Percentiles rank a stretch among this genome's conserved stretches.
These are phyloP conservation scores for Crocidura indochinensis DNA, from an alignment of 2,797 vertebrate genomes.

Conservation along the genomic window DNA sequence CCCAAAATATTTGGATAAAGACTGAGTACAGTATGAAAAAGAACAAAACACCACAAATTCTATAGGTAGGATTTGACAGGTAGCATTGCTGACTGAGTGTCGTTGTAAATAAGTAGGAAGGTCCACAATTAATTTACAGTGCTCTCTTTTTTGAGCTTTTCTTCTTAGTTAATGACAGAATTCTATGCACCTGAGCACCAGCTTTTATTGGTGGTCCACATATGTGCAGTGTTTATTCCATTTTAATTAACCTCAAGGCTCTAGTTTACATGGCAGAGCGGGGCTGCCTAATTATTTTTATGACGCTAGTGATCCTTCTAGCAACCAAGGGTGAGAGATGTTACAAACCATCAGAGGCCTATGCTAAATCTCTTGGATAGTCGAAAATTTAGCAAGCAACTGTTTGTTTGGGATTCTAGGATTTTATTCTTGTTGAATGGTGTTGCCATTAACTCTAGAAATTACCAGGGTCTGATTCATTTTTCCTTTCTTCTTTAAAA, in stretches of 20 bases:
- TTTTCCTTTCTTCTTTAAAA: constrained; percentile 45
- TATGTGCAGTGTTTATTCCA: constrained; percentile 74
- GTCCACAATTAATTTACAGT: constrained; percentile 49
- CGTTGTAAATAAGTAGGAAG: neutral
- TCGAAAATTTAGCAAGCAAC: constrained; percentile 81
- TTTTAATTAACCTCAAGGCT: constrained; percentile 90
- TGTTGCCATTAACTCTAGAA: constrained; percentile 58
- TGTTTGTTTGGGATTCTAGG: constrained; percentile 66
- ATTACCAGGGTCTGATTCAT: constrained; percentile 49
- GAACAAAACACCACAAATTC: neutral
- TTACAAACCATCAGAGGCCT: constrained; percentile 85
- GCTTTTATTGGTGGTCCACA: constrained; percentile 80
- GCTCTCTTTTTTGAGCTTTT: constrained; percentile 28
- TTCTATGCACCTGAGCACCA: constrained; percentile 65
- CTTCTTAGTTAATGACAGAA: constrained; percentile 38
- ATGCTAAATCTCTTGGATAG: constrained; percentile 82
- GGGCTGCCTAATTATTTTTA: constrained; percentile 88
- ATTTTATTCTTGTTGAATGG: constrained; percentile 57
- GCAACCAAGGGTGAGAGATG: constrained; percentile 87
- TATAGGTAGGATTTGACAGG: neutral
- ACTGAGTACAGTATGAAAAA: neutral
- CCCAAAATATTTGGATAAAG: constrained; percentile 9
- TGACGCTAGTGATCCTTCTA: constrained; percentile 86
- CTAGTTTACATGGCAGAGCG: constrained; percentile 85
- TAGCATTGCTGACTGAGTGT: neutral